Conservation (phyloP, 2,113 vertebrate species). For the Cricetomys ansorgei region DNA sequence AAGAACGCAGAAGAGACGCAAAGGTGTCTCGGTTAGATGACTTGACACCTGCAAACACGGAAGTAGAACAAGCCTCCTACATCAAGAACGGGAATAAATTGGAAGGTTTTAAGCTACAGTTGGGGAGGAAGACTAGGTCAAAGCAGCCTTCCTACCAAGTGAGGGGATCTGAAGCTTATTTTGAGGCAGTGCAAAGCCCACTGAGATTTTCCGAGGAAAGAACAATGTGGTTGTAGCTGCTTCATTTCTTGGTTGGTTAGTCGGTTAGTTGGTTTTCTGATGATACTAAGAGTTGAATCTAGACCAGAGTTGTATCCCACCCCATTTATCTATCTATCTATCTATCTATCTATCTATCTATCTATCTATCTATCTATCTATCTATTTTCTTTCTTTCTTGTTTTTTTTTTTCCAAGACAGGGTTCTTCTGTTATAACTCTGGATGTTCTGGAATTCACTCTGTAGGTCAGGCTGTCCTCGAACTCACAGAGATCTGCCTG, state of each 20-base stretch:
- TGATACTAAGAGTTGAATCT: not conserved
- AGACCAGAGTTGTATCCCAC: too few relatives aligned
- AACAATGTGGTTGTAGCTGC: not conserved
- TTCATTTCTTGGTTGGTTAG: not conserved
- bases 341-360: too few relatives aligned
- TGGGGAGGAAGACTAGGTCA: not conserved
- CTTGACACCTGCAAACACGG: not conserved
- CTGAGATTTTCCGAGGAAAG: not conserved
- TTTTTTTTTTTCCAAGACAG: too few relatives aligned
- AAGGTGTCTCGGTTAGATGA: not conserved
- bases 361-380: too few relatives aligned
- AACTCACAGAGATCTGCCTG: too few relatives aligned
- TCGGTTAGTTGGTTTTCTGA: not conserved
- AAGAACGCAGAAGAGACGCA: not conserved
- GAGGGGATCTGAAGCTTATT: not conserved
- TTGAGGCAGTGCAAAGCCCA: not conserved
- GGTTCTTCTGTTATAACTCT: too few relatives aligned
- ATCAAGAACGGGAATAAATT: not conserved
- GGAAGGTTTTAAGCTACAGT: not conserved
- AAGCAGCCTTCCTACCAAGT: not conserved
- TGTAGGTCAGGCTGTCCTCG: too few relatives aligned
- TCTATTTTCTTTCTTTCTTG: too few relatives aligned
- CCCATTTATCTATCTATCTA: too few relatives aligned
- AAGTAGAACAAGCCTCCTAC: not conserved
- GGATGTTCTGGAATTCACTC: too few relatives aligned